Conservation (phyloP, 2,888 invertebrate genomes). For the Tipula unca region DNA sequence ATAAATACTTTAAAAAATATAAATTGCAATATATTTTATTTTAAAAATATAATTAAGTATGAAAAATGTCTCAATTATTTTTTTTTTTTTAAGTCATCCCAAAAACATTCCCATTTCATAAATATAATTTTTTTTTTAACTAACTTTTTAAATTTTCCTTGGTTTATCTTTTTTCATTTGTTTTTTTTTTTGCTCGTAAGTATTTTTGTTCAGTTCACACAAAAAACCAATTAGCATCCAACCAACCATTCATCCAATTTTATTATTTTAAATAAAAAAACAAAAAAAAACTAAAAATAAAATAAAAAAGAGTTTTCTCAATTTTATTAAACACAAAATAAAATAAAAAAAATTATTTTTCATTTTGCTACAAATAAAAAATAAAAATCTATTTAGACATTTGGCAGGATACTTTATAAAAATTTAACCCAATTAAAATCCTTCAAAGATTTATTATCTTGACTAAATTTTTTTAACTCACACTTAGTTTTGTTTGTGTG, state of each 20-base stretch:
- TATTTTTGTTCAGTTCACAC: constrained; percentile 15
- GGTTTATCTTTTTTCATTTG: neutral
- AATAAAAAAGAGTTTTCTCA: constrained; percentile 8
- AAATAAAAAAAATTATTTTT: neutral
- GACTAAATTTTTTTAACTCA: neutral
- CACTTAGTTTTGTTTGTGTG: neutral
- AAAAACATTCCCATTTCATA: neutral
- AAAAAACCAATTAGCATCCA: constrained; percentile 17
- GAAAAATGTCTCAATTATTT: neutral
- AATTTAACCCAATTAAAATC: constrained; percentile 19
- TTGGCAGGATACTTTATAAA: constrained; percentile 18
- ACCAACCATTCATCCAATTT: constrained; percentile 16
- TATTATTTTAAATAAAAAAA: neutral
- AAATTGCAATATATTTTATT: neutral
- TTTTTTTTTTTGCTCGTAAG: neutral
- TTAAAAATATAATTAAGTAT: neutral
- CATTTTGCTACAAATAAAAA: neutral
- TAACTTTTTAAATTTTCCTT: neutral
- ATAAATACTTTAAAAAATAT: neutral
- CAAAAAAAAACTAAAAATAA: neutral
- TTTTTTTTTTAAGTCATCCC: neutral
- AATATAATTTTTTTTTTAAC: neutral
- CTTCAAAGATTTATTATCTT: constrained; percentile 19
- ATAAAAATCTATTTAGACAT: constrained; percentile 17
- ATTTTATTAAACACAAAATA: neutral